Evolutionary conservation across 2,888 invertebrate genomes (phyloP).

Genomic region (Scaptomyza cyrtandrae): DNA sequence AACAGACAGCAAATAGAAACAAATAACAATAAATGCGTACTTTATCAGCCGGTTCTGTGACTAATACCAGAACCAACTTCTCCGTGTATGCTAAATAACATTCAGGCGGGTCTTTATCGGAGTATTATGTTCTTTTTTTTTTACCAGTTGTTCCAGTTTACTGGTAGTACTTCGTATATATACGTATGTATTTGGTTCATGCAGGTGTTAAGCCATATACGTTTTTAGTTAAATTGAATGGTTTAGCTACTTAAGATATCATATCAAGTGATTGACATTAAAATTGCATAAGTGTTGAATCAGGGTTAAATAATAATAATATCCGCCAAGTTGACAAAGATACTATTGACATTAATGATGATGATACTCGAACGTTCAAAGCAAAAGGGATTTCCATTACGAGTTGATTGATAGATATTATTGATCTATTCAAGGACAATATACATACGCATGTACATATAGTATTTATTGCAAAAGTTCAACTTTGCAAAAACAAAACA

Average conservation of each 20-base stretch:
- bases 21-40: not conserved
- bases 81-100: slow-evolving; percentile 51
- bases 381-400: no score
- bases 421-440: no score
- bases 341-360: no score
- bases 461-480: no score
- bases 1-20: not conserved
- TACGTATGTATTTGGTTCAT: slow-evolving; percentile 6
- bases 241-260: slow-evolving; percentile 27
- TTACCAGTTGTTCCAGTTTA: slow-evolving; percentile 53
- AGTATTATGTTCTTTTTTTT: not conserved
- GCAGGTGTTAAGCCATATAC: slow-evolving; percentile 4
- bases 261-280: slow-evolving; percentile 2
- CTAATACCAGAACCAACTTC: slow-evolving; percentile 49
- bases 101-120: slow-evolving; percentile 25
- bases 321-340: no score
- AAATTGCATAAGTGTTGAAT: slow-evolving; percentile 8
- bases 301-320: slow-evolving; percentile 2
- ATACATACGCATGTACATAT: no score
- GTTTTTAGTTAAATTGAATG: slow-evolving; percentile 21
- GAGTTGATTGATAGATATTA: no score
- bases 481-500: no score
- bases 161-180: no score
- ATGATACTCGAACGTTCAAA: no score
- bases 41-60: slow-evolving; percentile 49